Evolutionary conservation across 2,888 invertebrate species (phyloP).

Genomic region (Entomobrya multifasciata): DNA sequence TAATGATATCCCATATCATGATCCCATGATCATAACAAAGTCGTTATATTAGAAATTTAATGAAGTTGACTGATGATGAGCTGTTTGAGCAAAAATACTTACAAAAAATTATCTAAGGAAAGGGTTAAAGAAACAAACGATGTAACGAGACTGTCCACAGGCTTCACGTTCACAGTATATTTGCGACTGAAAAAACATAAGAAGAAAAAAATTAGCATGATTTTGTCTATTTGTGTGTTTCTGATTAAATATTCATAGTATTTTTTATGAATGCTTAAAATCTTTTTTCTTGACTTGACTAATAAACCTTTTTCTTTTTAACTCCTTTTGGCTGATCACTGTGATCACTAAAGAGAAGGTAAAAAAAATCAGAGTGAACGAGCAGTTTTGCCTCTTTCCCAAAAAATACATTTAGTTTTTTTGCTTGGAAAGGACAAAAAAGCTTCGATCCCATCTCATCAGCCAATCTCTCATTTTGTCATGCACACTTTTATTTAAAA

Average conservation of each 20-base stretch:
- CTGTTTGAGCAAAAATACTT: neutral
- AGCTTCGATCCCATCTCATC: too few relatives aligned
- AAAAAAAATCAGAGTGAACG: too few relatives aligned
- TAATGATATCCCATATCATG: neutral
- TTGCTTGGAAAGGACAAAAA: too few relatives aligned
- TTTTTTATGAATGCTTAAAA: too few relatives aligned
- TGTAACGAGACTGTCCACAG: neutral
- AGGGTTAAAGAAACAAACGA: neutral
- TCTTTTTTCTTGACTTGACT: neutral
- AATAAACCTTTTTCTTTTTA: neutral
- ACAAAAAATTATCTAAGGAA: neutral
- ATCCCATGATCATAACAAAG: neutral
- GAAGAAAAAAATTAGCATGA: neutral
- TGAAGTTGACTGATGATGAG: conserved; percentile 39
- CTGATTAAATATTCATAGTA: conserved; percentile 19
- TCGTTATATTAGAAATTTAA: conserved; percentile 35
- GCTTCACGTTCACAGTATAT: too few relatives aligned
- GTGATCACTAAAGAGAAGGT: too few relatives aligned
- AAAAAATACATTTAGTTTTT: too few relatives aligned
- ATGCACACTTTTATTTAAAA: too few relatives aligned
- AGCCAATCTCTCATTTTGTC: too few relatives aligned
- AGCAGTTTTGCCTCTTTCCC: too few relatives aligned
- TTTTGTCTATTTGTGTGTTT: neutral
- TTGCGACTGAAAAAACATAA: conserved; percentile 3
- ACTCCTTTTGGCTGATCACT: neutral